Evolutionary conservation across 2,888 invertebrate species (phyloP).

Genomic region (Agrochola lychnidis): DNA sequence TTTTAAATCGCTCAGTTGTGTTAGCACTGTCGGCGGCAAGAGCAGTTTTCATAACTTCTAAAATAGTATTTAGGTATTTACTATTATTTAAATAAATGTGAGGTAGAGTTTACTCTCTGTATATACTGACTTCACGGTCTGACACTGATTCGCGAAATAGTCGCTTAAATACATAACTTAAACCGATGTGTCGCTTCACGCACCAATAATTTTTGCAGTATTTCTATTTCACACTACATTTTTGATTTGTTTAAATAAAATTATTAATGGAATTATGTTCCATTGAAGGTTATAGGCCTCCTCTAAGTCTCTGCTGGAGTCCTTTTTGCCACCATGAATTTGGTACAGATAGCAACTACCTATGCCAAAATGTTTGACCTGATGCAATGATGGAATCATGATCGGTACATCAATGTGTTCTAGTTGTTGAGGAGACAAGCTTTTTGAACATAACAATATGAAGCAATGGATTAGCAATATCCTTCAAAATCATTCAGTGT

Average conservation of each 20-base stretch:
- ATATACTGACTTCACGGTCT: conserved; percentile 60
- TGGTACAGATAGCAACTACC: too few relatives aligned
- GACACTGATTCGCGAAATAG: conserved; percentile 76
- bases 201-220: conserved; percentile 17
- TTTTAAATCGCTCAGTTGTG: conserved; percentile 28
- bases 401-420: too few relatives aligned
- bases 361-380: too few relatives aligned
- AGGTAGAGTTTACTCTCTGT: conserved; percentile 41
- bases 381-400: too few relatives aligned
- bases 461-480: too few relatives aligned
- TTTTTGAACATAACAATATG: too few relatives aligned
- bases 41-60: conserved; percentile 36
- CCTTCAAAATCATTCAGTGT: too few relatives aligned
- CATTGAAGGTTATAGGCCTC: too few relatives aligned
- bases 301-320: neutral
- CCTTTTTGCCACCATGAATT: too few relatives aligned
- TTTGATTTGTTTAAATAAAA: conserved; percentile 1
- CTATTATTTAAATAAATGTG: conserved; percentile 54
- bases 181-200: conserved; percentile 32
- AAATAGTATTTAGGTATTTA: conserved; percentile 45
- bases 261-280: neutral
- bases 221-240: conserved; percentile 13
- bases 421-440: too few relatives aligned
- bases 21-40: neutral
- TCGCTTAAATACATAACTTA: conserved; percentile 69